Base-by-base conservation (phyloP, 1,140 invertebrate species). In the Drosophila nikananu region DNA sequence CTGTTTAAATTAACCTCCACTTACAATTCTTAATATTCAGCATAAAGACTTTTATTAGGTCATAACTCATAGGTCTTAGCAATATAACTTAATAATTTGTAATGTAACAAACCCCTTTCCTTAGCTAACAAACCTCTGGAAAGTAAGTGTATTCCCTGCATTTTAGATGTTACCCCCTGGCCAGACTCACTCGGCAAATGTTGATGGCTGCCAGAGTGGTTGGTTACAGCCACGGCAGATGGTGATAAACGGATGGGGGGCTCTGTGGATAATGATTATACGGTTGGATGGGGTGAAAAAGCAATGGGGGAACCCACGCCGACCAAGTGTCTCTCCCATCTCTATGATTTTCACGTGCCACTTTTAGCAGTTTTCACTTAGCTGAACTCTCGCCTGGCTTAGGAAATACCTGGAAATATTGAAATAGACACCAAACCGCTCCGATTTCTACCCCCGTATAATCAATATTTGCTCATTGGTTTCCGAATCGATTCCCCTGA, bases 311-410 rank as follows among this genome's bases (percentile, higher is more conserved):
- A 25, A 32, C 23, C 13, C 19, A 39, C 4, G 52, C 5, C 52
- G 30, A 42, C 37, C 30, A 49, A 61, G 46, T 63, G 54, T 64
- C 41, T 51, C 63, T 35, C 13, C 59, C 60, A 65, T 80, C 55
- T 35, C 41, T 51, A 89, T 83, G 77, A 87, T 87, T 87, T 86
- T 73, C 48, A 71, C 77, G 77, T 66, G 63, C 67, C 63, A 71
- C 67, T 78, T 54, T 60, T 74, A 60, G 51, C 58, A 77, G 73
- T 83, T 78, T 75, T 77, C 84, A 78, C 77, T 87, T 87, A 80
- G 44, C 57, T 32, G 61, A 54, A 21, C 42, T 72, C 32, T 57
- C 46, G 54, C 59, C 54, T 52, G 37, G 49, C 30, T 72, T 12
- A 19, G 65, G 67, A 55, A 60, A 44, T 62, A 27, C 21, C 52